A percentile compares a stretch with the other conserved stretches of the same genome.
These are phyloP conservation scores for Xiphophorus couchianus DNA, from an alignment of 2,113 vertebrate genomes.

Conservation along the genomic window DNA sequence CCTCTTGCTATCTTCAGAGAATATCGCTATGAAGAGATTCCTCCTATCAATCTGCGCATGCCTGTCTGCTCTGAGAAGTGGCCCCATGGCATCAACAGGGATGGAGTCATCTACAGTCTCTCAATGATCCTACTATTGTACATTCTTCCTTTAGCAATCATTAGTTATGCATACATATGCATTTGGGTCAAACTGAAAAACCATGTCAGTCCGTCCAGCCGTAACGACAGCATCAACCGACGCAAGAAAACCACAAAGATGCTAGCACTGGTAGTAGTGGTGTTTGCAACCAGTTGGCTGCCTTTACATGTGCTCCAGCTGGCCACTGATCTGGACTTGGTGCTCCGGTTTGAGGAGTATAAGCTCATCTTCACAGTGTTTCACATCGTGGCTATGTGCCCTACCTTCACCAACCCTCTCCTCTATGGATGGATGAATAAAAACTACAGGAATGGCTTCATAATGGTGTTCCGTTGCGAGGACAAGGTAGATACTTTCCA, in stretches of 20 bases:
- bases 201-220: conserved; percentile 86
- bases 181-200: conserved; percentile 94
- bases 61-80: conserved; percentile 92
- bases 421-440: conserved; percentile 97
- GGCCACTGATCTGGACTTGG: conserved; percentile 88
- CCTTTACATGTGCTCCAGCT: conserved; percentile 91
- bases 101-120: conserved; percentile 90
- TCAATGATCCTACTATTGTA: conserved; percentile 93
- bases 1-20: conserved; percentile 92
- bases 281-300: conserved; percentile 90
- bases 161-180: conserved; percentile 90
- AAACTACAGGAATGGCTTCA: conserved; percentile 92
- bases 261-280: conserved; percentile 89
- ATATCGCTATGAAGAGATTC: conserved; percentile 87
- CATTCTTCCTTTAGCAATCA: conserved; percentile 86
- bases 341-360: conserved; percentile 88
- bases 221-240: conserved; percentile 83
- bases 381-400: conserved; percentile 92
- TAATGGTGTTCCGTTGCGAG: conserved; percentile 90
- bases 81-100: conserved; percentile 85
- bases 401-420: conserved; percentile 89
- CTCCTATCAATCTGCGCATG: conserved; percentile 85
- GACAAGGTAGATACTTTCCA: conserved; percentile 86
- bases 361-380: conserved; percentile 91
- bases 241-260: conserved; percentile 93